These are phyloP conservation scores for Phallusia fumigata DNA, from an alignment of 23 tunicate genomes.

Conservation along the genomic window DNA sequence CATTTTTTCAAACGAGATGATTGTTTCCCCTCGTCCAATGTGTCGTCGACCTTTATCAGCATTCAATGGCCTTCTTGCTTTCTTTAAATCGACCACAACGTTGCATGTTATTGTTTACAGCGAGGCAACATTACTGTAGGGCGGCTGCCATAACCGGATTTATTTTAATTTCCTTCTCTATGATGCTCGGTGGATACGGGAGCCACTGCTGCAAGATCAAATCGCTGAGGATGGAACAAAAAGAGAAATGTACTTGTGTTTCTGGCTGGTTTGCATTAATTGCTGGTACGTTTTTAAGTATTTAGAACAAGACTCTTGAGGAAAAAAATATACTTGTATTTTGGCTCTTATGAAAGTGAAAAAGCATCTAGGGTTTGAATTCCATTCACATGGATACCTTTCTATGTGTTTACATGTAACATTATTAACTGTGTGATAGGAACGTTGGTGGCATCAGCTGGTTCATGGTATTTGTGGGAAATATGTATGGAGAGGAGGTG, in stretches of 20 bases:
- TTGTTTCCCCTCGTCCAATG: too few relatives aligned
- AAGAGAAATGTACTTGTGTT: conserved; percentile 8
- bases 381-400: too few relatives aligned
- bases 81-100: too few relatives aligned
- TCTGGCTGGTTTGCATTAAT: conserved; percentile 39
- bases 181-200: conserved; percentile 38
- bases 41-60: too few relatives aligned
- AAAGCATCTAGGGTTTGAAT: too few relatives aligned
- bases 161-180: conserved; percentile 34
- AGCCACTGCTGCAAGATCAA: conserved; percentile 42
- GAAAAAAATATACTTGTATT: too few relatives aligned
- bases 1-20: too few relatives aligned
- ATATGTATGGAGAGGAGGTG: conserved; percentile 45
- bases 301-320: too few relatives aligned
- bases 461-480: conserved; percentile 46
- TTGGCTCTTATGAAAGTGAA: too few relatives aligned
- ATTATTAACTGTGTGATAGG: background rate
- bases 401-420: background rate
- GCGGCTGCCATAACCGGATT: conserved; percentile 35
- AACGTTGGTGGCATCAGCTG: conserved; percentile 44
- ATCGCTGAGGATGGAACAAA: conserved; percentile 11
- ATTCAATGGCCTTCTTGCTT: too few relatives aligned
- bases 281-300: conserved; percentile 23
- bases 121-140: conserved; percentile 62
- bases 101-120: conserved; percentile 13